phyloP scores from a whole-genome alignment of 2,888 invertebrate genomes.

The Lobophora halterata region DNA sequence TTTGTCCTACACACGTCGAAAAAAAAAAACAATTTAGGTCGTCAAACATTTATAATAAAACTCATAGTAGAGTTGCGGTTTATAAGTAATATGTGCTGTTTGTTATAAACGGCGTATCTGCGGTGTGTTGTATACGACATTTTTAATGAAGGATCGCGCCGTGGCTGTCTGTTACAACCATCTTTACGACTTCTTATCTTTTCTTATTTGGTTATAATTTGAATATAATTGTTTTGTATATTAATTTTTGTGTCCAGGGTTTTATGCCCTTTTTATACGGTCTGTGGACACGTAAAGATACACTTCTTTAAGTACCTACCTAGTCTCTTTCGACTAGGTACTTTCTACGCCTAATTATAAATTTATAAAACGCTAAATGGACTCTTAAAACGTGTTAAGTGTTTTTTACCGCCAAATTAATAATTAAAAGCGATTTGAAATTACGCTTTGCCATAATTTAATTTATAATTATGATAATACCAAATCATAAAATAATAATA shows the following conservation, averaged over 20 bases:
- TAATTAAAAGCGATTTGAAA: slow-evolving; percentile 20
- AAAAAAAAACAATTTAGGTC: too few species aligned
- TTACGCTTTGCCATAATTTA: slow-evolving; percentile 22
- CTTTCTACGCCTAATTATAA: slow-evolving; percentile 25
- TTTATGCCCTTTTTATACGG: too few species aligned
- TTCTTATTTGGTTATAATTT: slow-evolving; percentile 60
- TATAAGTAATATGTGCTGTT: too few species aligned
- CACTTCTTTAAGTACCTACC: too few species aligned
- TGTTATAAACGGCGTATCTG: slow-evolving; percentile 21
- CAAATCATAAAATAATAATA: slow-evolving; percentile 17
- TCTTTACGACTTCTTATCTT: slow-evolving; percentile 55
- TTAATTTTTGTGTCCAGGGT: too few species aligned
- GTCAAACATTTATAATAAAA: too few species aligned
- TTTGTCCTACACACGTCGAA: too few species aligned
- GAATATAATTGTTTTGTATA: slow-evolving; percentile 37
- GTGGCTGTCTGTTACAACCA: slow-evolving; percentile 44
- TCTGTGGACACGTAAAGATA: too few species aligned
- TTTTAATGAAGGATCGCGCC: slow-evolving; percentile 43
- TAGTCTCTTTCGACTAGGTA: too few species aligned
- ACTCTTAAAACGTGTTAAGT: slow-evolving; percentile 18
- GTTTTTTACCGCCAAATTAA: slow-evolving; percentile 14
- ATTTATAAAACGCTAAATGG: slow-evolving; percentile 11
- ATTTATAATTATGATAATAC: slow-evolving; percentile 18
- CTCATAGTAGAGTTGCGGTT: too few species aligned
- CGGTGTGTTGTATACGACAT: slow-evolving; percentile 23